Conservation (phyloP, 2,113 vertebrate genomes). For the Calypte anna region DNA sequence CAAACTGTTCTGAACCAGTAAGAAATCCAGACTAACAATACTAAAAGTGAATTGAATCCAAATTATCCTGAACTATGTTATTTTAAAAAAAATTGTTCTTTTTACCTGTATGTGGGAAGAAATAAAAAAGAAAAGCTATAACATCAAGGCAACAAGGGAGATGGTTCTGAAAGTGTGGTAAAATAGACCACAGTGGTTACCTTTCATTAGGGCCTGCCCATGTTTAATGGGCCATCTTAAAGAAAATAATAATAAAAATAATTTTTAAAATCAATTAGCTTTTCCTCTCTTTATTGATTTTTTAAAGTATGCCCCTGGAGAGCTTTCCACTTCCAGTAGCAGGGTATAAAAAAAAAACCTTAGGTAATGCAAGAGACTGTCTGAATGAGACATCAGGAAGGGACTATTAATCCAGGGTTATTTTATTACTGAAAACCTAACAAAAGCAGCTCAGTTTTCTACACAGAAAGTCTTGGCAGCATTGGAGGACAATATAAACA, state of each 20-base stretch:
- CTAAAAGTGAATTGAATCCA: background rate
- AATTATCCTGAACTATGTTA: background rate
- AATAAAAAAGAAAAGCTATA: background rate
- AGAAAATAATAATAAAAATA: conserved; percentile 26
- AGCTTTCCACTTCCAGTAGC: background rate
- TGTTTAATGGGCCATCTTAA: background rate
- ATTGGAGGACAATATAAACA: background rate
- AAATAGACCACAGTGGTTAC: background rate
- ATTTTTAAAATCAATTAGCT: background rate
- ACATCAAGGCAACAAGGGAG: background rate
- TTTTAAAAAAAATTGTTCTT: background rate
- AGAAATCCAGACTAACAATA: background rate
- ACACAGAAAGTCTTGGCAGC: background rate
- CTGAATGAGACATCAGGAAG: conserved; percentile 33
- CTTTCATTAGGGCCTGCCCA: background rate
- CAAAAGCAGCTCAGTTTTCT: background rate
- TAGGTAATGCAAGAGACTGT: background rate
- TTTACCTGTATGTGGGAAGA: background rate
- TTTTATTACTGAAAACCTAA: conserved; percentile 7
- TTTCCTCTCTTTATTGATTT: conserved; percentile 27
- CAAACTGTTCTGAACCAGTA: background rate
- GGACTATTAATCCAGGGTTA: background rate
- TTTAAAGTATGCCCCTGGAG: background rate
- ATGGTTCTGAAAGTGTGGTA: background rate
- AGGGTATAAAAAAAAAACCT: background rate